Base-by-base conservation (phyloP, 1,140 invertebrate genomes). In the Drosophila prosaltans region DNA sequence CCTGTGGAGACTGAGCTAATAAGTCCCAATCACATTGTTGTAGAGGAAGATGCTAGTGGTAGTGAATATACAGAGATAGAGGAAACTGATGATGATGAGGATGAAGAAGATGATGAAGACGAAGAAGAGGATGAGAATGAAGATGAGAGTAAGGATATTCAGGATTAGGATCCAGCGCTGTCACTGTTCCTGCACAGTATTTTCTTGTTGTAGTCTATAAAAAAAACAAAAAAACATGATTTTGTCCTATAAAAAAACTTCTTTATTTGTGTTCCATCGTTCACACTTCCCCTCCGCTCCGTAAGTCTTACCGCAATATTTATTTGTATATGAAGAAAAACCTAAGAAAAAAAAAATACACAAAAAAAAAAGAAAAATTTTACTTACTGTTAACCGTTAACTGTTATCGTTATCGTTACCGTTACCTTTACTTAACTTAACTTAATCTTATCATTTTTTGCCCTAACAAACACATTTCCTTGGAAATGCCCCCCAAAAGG, bases 221-320 rank as follows among this genome's bases (percentile, higher is more conserved):
- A 64, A 54, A 55, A 36, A 36, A 36, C 1, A 36, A 36, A 3
- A 7, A 77, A 65, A 69, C 59, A 59, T 77, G 73, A 67, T 77
- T 77, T 74, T 74, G 21, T 51, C 45, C 72, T 84, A 67, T 71
- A 51, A 51, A 51, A 51, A 45, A 51, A 77, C 66, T 88, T 83
- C 83, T 88, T 88, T 90, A 85, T 90, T 90, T 89, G 85, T 90
- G 81, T 71, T 89, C 85, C 85, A 80, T 69, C 69, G 80, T 88
- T 89, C 85, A 89, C 83, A 88, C 83, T 88, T 88, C 58, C 76
- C 83, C 65, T 77, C 70, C 68, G 84, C 83, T 89, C 72, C 83
- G 83, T 88, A 88, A 86, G 83, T 86, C 75, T 85, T 77, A 57
- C 63, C 65, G 24, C 28, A 43, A 24, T 65, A 63, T 61, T 59